Evolutionary conservation across 2,888 invertebrate genomes (phyloP), one percentile per base, ranked within the genome.

Genomic region (Zygothrica quintamaculata): DNA sequence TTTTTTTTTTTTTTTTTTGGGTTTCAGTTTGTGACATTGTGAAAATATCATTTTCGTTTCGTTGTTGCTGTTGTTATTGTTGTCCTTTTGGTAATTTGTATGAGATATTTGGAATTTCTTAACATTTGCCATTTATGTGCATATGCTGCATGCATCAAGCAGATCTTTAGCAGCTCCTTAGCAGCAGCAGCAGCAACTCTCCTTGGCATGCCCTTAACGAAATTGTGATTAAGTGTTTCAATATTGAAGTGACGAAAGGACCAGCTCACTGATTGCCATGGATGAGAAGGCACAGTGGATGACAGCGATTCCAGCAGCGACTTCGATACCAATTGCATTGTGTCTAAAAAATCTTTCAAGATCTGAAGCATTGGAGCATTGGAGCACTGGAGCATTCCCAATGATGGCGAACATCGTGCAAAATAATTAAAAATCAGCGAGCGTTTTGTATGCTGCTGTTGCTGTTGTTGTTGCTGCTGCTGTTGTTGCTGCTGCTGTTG

Each of bases 191-290:
- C 1, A n/a, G 29, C 4, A 9, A 5, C 29, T n/a, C 48, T 55
- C 25, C 48, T 44, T 52, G 61, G 61, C 66, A 59, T 79, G 80
- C 74, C 84, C 80, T 80, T 77, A 80, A 72, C 79, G 68, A 82
- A 85, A 80, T 84, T 80, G 82, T 84, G 84, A 85, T 85, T 84
- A 85, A 84, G 86, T 84, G 84, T 84, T 85, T 84, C 84, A 85
- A 80, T 85, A 80, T 80, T 74, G 66, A 84, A 77, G 84, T 84
- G 86, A 84, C 81, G 84, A 84, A 84, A 84, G 86, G 65, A 57
- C 64, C 70, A 59, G 50, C 71, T 53, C 29, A 37, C 47, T 72
- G 68, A 60, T 73, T 73, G 69, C 61, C 65, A 43, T 9, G 8
- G 34, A 16, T 46, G 18, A 12, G 43, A 29, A 25, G 37, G 44